Evolutionary conservation across 2,797 vertebrate genomes (phyloP).

Genomic region (Fistularia commersonii): DNA sequence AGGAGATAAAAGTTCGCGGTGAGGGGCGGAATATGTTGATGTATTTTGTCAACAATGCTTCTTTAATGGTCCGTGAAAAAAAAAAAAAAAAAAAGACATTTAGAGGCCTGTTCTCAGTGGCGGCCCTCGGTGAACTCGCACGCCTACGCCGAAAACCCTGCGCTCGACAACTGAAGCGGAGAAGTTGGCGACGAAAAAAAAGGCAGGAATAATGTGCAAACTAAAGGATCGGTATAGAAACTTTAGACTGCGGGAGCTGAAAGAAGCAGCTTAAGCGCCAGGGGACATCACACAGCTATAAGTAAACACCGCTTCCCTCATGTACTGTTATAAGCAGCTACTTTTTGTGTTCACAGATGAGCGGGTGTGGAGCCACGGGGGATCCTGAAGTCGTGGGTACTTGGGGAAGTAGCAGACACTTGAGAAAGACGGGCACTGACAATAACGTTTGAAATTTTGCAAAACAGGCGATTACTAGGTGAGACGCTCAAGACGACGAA

Average conservation of each 20-base stretch:
- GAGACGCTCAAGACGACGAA: no score
- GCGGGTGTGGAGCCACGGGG: neutral
- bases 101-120: slow-evolving; percentile 20
- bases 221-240: neutral
- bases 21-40: slow-evolving; percentile 1
- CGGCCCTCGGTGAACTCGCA: slow-evolving; percentile 8
- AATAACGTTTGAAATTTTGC: no score
- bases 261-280: neutral
- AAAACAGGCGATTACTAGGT: no score
- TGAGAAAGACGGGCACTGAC: no score
- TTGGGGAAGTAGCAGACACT: no score
- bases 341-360: neutral
- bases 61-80: slow-evolving; percentile 32
- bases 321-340: neutral
- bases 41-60: slow-evolving; percentile 25
- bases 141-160: slow-evolving; percentile 18
- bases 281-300: slow-evolving; percentile 1
- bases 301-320: slow-evolving; percentile 3
- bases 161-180: slow-evolving; percentile 8
- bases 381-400: neutral
- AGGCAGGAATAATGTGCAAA: slow-evolving; percentile 4
- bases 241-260: slow-evolving; percentile 5
- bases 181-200: slow-evolving; percentile 25
- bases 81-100: slow-evolving; percentile 47
- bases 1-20: neutral